Evolutionary conservation across 1,140 invertebrate species (phyloP).

Genomic region (Papilio dardanus): DNA sequence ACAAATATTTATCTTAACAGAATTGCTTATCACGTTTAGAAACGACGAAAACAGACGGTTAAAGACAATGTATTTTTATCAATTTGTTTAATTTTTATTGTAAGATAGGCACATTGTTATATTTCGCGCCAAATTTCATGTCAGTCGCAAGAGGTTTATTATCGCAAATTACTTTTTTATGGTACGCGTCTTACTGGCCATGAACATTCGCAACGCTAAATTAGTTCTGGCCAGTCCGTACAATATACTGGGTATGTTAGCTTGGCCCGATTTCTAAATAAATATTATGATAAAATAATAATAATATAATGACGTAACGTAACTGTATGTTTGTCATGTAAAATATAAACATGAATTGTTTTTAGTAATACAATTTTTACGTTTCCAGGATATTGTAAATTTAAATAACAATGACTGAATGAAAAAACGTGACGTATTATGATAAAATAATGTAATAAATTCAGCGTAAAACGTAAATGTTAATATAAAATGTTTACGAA

Average conservation of each 20-base stretch:
- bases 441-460: slow-evolving; percentile 13
- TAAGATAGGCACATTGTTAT: not conserved
- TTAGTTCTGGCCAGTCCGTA: not conserved
- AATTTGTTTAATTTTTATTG: not conserved
- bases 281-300: too few relatives aligned
- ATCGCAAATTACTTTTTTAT: slow-evolving; percentile 15
- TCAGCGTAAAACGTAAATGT: not conserved
- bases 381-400: slow-evolving; percentile 13
- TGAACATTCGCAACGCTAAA: not conserved
- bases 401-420: not conserved
- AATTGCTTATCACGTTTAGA: slow-evolving; percentile 10
- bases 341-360: not conserved
- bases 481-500: not conserved
- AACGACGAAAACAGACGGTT: not conserved
- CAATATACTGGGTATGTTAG: too few relatives aligned
- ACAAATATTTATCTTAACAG: slow-evolving; percentile 20
- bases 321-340: not conserved
- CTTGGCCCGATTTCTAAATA: too few relatives aligned
- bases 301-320: not conserved
- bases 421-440: slow-evolving; percentile 9
- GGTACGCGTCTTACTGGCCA: not conserved
- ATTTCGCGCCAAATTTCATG: not conserved
- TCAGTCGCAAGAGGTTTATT: slow-evolving; percentile 7
- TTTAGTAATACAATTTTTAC: slow-evolving; percentile 14
- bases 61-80: not conserved